Percentiles rank a stretch among this genome's conserved stretches.
phyloP scores from a whole-genome alignment of 1,140 invertebrate genomes.

The Cotesia typhae region DNA sequence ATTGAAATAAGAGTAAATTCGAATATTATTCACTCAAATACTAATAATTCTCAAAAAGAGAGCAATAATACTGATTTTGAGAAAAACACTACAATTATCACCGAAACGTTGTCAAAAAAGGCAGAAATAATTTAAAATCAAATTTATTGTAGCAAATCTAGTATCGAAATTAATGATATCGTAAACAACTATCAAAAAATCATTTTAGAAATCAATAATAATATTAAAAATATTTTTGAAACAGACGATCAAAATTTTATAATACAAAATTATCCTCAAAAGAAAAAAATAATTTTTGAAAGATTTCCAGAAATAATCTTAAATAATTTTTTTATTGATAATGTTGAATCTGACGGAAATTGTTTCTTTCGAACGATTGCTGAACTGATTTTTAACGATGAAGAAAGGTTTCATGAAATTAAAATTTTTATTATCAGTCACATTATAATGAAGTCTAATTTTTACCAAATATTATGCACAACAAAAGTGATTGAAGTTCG shows the following conservation, averaged over 20 bases:
- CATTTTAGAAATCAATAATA: no score
- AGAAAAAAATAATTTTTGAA: not conserved
- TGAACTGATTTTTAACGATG: not conserved
- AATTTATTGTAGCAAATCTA: not conserved
- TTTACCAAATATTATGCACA: not conserved
- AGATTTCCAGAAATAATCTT: not conserved
- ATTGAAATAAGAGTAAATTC: no score
- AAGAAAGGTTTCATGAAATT: not conserved
- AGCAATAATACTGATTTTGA: no score
- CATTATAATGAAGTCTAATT: not conserved
- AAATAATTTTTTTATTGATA: not conserved
- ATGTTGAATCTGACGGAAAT: not conserved
- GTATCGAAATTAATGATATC: no score
- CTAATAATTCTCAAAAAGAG: no score
- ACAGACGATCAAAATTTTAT: not conserved
- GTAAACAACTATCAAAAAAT: no score
- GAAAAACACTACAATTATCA: not conserved
- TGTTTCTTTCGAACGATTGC: not conserved
- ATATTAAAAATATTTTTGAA: no score
- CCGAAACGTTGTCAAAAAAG: not conserved
- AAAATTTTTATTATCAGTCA: not conserved
- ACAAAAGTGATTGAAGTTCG: no score
- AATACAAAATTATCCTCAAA: not conserved
- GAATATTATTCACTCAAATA: no score
- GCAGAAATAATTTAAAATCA: not conserved